Conservation (phyloP, 1,140 invertebrate species). For the Cyphomyrmex costatus region DNA sequence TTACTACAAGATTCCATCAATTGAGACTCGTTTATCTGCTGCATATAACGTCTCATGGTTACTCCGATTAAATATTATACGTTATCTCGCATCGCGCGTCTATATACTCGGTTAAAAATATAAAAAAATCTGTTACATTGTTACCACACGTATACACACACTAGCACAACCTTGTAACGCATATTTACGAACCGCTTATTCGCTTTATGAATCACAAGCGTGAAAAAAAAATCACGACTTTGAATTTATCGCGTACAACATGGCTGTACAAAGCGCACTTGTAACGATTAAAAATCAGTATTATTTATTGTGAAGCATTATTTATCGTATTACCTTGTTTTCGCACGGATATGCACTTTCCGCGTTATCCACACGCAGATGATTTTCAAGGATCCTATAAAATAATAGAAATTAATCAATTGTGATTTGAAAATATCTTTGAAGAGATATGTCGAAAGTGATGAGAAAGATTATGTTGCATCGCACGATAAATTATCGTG, state of each 20-base stretch:
- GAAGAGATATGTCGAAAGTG: not conserved
- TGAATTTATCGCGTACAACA: slow-evolving; percentile 53
- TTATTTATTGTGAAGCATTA: slow-evolving; percentile 47
- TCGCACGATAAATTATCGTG: not conserved
- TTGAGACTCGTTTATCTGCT: slow-evolving; percentile 56
- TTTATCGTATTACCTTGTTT: slow-evolving; percentile 50
- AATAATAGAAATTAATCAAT: not conserved
- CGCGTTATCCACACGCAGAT: not conserved
- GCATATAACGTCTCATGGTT: slow-evolving; percentile 22
- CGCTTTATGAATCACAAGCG: slow-evolving; percentile 68
- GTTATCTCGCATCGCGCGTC: slow-evolving; percentile 30
- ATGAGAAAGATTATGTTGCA: not conserved
- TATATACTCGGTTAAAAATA: slow-evolving; percentile 63
- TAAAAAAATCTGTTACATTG: slow-evolving; percentile 68
- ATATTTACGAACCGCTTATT: slow-evolving; percentile 74
- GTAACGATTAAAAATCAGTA: slow-evolving; percentile 58
- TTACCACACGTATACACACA: slow-evolving; percentile 43
- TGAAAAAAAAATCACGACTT: slow-evolving; percentile 40
- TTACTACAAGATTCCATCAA: slow-evolving; percentile 55
- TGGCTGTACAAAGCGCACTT: slow-evolving; percentile 25
- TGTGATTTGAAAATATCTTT: not conserved
- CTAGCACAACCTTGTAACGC: slow-evolving; percentile 62
- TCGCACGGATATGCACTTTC: not conserved
- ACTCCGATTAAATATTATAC: not conserved
- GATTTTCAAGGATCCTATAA: not conserved